phyloP scores from a whole-genome alignment of 2,888 invertebrate genomes.

The Metallyticus violacea region DNA sequence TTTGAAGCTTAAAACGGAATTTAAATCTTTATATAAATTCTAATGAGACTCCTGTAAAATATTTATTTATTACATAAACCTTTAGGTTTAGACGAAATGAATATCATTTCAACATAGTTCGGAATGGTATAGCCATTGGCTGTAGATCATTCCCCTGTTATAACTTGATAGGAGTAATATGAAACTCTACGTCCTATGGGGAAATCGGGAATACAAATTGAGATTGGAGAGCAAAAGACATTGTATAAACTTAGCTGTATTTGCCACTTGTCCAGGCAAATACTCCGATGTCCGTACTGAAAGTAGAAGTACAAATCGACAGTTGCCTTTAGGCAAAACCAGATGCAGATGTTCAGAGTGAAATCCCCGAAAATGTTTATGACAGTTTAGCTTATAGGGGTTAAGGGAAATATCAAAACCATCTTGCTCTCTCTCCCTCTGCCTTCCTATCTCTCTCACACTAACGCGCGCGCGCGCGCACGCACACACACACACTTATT shows the following conservation, averaged over 20 bases:
- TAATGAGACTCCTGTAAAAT: too few relatives aligned
- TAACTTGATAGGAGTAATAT: not conserved
- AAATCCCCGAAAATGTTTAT: not conserved
- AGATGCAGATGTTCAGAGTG: not conserved
- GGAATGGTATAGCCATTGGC: not conserved
- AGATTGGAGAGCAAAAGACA: not conserved
- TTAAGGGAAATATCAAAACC: too few relatives aligned
- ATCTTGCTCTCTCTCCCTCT: too few relatives aligned
- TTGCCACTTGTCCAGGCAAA: not conserved
- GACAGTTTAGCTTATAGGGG: too few relatives aligned
- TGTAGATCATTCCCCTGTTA: not conserved
- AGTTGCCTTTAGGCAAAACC: not conserved
- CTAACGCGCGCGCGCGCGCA: too few relatives aligned
- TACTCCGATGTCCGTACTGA: not conserved
- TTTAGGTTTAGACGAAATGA: not conserved
- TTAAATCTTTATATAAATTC: too few relatives aligned
- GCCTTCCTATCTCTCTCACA: too few relatives aligned
- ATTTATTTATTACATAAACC: not conserved
- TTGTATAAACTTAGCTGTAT: not conserved
- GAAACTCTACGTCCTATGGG: not conserved
- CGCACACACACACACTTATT: too few relatives aligned
- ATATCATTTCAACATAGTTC: not conserved
- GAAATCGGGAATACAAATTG: not conserved
- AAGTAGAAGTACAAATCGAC: not conserved
- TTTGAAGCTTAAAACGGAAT: too few relatives aligned